Evolutionary conservation across 1,140 invertebrate species (phyloP).

Genomic region (Apis laboriosa): DNA sequence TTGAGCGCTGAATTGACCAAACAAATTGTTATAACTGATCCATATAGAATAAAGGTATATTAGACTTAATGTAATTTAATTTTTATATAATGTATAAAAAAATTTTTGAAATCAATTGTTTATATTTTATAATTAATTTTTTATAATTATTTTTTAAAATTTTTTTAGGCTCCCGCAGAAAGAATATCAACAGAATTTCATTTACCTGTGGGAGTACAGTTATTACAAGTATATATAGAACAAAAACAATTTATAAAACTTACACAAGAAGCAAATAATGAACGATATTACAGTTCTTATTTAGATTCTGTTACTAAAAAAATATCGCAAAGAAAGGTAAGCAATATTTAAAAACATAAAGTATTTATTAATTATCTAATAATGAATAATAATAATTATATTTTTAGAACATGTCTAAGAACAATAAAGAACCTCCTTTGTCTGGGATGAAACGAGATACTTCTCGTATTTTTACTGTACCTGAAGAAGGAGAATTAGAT

Average conservation of each 20-base stretch:
- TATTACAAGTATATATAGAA: conserved; percentile 88
- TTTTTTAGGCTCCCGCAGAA: conserved; percentile 85
- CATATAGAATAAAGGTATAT: conserved; percentile 87
- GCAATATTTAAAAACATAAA: neutral
- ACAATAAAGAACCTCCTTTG: conserved; percentile 74
- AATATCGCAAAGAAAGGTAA: conserved; percentile 68
- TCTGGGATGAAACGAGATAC: conserved; percentile 87
- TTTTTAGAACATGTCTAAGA: conserved; percentile 67
- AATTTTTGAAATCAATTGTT: neutral
- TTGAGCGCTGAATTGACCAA: conserved; percentile 88
- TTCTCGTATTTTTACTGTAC: conserved; percentile 89
- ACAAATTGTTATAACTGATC: conserved; percentile 89
- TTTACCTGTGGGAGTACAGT: conserved; percentile 88
- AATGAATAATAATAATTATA: conserved; percentile 19
- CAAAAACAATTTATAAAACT: conserved; percentile 82
- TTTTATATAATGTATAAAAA: neutral
- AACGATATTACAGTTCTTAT: conserved; percentile 69
- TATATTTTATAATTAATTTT: no score
- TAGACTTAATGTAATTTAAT: conserved; percentile 15
- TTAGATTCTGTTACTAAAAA: conserved; percentile 65
- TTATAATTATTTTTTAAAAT: no score
- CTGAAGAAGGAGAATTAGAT: conserved; percentile 85
- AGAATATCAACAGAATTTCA: conserved; percentile 85
- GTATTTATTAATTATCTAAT: neutral
- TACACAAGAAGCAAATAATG: conserved; percentile 70